These are phyloP conservation scores for Sebastes miniatus DNA, from an alignment of 2,797 vertebrate species.

Conservation along the genomic window DNA sequence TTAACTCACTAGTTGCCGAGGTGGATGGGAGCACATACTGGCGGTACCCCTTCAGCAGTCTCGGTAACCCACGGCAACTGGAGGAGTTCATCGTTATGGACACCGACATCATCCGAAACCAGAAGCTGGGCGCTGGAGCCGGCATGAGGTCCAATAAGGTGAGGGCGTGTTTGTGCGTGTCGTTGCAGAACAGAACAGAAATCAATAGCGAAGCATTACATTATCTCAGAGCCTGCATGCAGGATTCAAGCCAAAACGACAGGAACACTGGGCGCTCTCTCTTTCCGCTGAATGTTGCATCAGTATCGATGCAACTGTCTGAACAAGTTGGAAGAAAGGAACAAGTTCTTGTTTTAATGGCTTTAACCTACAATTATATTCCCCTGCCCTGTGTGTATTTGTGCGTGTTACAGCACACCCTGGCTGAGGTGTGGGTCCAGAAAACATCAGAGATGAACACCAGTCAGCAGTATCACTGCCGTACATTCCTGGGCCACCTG, in stretches of 20 bases:
- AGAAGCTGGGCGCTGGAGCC: slow-evolving; percentile 88
- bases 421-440: slow-evolving; percentile 96
- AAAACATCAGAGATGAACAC: slow-evolving; percentile 96
- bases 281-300: slow-evolving; percentile 15
- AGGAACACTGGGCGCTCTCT: background rate
- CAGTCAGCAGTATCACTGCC: slow-evolving; percentile 94
- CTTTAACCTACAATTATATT: slow-evolving; percentile 13
- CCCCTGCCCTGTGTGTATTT: background rate
- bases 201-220: slow-evolving; percentile 66
- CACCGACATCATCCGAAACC: slow-evolving; percentile 83
- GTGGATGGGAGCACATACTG: slow-evolving; percentile 93
- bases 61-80: slow-evolving; percentile 91
- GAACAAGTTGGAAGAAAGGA: slow-evolving; percentile 5
- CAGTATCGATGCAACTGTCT: slow-evolving; percentile 29
- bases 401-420: slow-evolving; percentile 84
- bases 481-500: slow-evolving; percentile 94
- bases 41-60: slow-evolving; percentile 92
- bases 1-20: slow-evolving; percentile 87
- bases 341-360: background rate
- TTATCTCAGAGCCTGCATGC: slow-evolving; percentile 45
- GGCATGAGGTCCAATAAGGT: slow-evolving; percentile 93
- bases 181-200: slow-evolving; percentile 47
- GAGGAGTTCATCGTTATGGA: slow-evolving; percentile 98
- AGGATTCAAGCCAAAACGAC: slow-evolving; percentile 30
- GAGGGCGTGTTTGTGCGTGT: slow-evolving; percentile 35